Evolutionary conservation across 2,888 invertebrate species (phyloP), one percentile per base, ranked within the genome.

Genomic region (Luperina testacea): DNA sequence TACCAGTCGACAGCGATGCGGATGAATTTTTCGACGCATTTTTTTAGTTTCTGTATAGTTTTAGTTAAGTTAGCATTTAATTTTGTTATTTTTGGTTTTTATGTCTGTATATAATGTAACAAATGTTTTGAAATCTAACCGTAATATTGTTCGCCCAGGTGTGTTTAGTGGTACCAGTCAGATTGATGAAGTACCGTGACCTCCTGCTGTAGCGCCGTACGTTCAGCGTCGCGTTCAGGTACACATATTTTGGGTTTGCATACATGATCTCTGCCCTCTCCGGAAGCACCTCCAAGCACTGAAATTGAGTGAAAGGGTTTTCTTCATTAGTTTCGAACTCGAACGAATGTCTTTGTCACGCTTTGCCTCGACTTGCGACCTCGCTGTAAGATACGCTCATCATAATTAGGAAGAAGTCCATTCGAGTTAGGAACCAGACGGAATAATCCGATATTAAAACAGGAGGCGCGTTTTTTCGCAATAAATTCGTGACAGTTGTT

Each of bases 201-300:
- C 42, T 85, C n/a, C 81, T 81, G 67, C 67, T 85, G 72, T 81
- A 81, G 4, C 81, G 85, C 0, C 81, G 81, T 6, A 81, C 85
- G 67, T 85, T 81, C 38, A 68, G n/a, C 27, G 81, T 68, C 27
- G 6, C 65, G 45, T 81, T 85, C 5, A 0, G 4, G 48, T 70
- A 65, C 15, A 72, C 0, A 42, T 68, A 81, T 45, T 85, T 81
- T 24, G 81, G 17, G n/a, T 81, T 81, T 0, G 0, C 0, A 53
- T 85, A 81, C 0, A 7, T 11, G n/a, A 63, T 0, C 17, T 57
- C 48, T 24, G 85, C 81, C 48, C 81, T 71, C 45, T 81, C 81
- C 0, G 81, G 81, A 32, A 81, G 57, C n/a, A 81, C 81, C 1
- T 72, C 27, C 81, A 81, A 8, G 61, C 72, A 57, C 81, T 81